Evolutionary conservation across 2,113 vertebrate species (phyloP).

Genomic region (Microcebus jonahi): DNA sequence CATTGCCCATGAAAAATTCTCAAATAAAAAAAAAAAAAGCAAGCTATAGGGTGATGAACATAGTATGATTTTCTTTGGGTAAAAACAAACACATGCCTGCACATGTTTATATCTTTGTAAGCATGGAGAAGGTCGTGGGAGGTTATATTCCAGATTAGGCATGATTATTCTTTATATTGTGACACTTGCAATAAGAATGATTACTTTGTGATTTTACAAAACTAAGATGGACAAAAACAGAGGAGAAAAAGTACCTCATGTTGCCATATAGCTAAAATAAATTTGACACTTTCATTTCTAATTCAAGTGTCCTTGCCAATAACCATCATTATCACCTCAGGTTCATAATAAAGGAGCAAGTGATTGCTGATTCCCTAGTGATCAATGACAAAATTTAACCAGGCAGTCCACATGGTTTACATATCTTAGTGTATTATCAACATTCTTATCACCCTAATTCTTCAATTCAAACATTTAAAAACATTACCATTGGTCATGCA

Average conservation of each 20-base stretch:
- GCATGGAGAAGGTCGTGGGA: neutral
- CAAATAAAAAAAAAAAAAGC: neutral
- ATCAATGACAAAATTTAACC: neutral
- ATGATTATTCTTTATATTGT: neutral
- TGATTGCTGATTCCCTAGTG: neutral
- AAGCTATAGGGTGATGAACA: neutral
- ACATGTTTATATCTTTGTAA: neutral
- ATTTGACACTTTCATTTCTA: neutral
- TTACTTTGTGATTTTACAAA: neutral
- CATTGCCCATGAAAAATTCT: neutral
- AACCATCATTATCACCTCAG: neutral
- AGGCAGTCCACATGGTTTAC: neutral
- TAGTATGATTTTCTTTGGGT: neutral
- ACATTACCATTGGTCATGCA: neutral
- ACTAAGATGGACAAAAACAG: neutral
- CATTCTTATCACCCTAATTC: neutral
- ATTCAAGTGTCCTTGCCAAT: neutral
- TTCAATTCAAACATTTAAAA: neutral
- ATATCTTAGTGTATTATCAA: neutral
- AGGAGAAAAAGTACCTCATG: neutral
- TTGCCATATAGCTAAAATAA: neutral
- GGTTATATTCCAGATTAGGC: neutral
- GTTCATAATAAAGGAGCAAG: neutral
- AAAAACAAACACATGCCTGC: neutral
- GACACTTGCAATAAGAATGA: neutral